Percentiles rank a stretch among this genome's conserved stretches.
phyloP scores from a whole-genome alignment of 1,140 invertebrate species.

The Andrena cerasifolii region DNA sequence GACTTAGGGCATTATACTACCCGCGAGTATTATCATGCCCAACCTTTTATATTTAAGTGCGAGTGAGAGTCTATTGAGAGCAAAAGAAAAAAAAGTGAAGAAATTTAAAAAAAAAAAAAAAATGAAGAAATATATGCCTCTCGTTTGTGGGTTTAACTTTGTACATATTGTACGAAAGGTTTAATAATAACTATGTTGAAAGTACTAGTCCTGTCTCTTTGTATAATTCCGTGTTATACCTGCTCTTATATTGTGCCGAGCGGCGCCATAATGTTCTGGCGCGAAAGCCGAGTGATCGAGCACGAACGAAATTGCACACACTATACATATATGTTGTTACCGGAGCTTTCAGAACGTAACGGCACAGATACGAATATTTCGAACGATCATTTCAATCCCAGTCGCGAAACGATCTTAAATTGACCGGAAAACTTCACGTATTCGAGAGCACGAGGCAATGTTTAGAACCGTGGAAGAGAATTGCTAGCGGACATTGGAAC shows the following conservation, averaged over 20 bases:
- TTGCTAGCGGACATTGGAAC: not conserved
- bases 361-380: not conserved
- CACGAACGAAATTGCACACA: not conserved
- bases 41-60: conserved; percentile 82
- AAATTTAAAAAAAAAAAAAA: conserved; percentile 65
- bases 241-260: conserved; percentile 53
- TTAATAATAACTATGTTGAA: conserved; percentile 81
- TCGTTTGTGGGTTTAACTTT: conserved; percentile 82
- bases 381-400: not conserved
- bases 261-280: conserved; percentile 24
- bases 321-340: not conserved
- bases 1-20: conserved; percentile 83
- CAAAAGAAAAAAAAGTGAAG: conserved; percentile 63
- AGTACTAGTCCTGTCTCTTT: conserved; percentile 82
- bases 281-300: not conserved
- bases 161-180: conserved; percentile 80
- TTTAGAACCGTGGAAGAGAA: not conserved
- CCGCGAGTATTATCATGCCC: conserved; percentile 82
- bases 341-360: not conserved
- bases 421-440: not conserved
- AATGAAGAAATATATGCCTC: conserved; percentile 71
- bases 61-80: conserved; percentile 79
- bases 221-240: conserved; percentile 76
- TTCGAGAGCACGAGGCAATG: not conserved
- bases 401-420: not conserved